Conservation (phyloP, 2,888 invertebrate species). For the Odontothrips loti region DNA sequence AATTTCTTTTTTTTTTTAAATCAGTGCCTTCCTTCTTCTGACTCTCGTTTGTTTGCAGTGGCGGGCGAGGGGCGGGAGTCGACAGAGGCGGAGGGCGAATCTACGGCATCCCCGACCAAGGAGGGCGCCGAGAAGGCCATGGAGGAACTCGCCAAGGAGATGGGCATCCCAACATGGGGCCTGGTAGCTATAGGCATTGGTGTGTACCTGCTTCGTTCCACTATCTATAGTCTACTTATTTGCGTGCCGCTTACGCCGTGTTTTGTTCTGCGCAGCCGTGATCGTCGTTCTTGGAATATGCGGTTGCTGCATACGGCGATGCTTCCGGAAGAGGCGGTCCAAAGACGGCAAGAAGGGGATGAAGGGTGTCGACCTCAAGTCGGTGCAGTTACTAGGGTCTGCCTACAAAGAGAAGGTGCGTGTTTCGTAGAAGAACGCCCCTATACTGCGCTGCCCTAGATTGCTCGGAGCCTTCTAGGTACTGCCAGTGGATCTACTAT, state of each 20-base stretch:
- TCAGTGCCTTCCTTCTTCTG: conserved; percentile 30
- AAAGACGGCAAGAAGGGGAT: conserved; percentile 89
- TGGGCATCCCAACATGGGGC: conserved; percentile 79
- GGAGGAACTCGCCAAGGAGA: conserved; percentile 61
- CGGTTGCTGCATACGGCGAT: conserved; percentile 88
- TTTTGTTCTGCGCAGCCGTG: conserved; percentile 49
- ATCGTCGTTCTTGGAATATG: conserved; percentile 78
- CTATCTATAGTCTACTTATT: no score
- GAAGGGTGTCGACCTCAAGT: conserved; percentile 93
- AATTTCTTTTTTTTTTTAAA: conserved; percentile 28
- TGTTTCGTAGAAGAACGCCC: conserved; percentile 39
- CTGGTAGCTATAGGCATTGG: conserved; percentile 79
- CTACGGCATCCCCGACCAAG: conserved; percentile 44
- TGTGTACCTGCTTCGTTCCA: no score
- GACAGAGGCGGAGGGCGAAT: conserved; percentile 37
- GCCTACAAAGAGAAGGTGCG: conserved; percentile 97
- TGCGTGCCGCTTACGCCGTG: not conserved
- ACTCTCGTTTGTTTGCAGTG: conserved; percentile 35
- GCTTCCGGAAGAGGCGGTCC: conserved; percentile 85
- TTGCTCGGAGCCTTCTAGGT: not conserved
- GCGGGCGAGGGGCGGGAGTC: conserved; percentile 33
- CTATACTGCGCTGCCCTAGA: conserved; percentile 8
- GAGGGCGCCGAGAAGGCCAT: conserved; percentile 56
- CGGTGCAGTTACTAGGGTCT: conserved; percentile 91
- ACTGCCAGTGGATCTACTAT: conserved; percentile 16